A percentile compares a stretch with the other conserved stretches of the same genome.
Evolutionary conservation across 2,113 vertebrate genomes (phyloP).

Genomic region (Diphyllodes magnificus): DNA sequence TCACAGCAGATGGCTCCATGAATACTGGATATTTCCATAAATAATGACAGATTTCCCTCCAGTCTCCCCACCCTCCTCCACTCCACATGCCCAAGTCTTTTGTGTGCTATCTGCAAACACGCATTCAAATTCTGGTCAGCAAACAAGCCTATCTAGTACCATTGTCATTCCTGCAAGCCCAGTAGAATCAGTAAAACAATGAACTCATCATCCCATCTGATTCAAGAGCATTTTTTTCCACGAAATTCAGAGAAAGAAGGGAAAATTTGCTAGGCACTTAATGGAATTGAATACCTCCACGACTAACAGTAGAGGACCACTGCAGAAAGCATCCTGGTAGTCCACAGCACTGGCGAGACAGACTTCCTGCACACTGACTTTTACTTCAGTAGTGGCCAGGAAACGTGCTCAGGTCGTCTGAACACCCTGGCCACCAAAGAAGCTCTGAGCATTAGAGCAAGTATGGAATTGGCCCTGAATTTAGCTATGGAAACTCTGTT

Average conservation of each 20-base stretch:
- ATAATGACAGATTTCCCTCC: slow-evolving; percentile 56
- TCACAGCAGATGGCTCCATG: slow-evolving; percentile 53
- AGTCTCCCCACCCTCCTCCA: slow-evolving; percentile 47
- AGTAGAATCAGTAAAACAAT: slow-evolving; percentile 50
- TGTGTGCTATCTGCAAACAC: slow-evolving; percentile 31
- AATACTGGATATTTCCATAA: slow-evolving; percentile 61
- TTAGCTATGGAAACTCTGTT: neutral
- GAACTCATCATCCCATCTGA: slow-evolving; percentile 2
- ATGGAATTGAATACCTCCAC: neutral
- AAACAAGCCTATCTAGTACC: slow-evolving; percentile 31
- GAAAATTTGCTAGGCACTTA: neutral
- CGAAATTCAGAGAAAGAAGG: neutral
- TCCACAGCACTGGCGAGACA: neutral
- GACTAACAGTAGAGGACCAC: neutral
- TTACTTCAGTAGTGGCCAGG: neutral
- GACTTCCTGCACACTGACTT: neutral
- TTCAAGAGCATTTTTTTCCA: neutral
- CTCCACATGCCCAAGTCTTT: slow-evolving; percentile 52
- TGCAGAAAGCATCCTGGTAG: neutral
- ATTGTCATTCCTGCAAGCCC: slow-evolving; percentile 48
- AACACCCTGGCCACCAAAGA: neutral
- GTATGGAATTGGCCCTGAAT: neutral
- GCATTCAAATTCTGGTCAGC: slow-evolving; percentile 53
- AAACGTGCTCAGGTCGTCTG: neutral
- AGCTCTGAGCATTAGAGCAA: neutral